Conservation (phyloP, 1,140 invertebrate species). For the Drosophila kanapiae region DNA sequence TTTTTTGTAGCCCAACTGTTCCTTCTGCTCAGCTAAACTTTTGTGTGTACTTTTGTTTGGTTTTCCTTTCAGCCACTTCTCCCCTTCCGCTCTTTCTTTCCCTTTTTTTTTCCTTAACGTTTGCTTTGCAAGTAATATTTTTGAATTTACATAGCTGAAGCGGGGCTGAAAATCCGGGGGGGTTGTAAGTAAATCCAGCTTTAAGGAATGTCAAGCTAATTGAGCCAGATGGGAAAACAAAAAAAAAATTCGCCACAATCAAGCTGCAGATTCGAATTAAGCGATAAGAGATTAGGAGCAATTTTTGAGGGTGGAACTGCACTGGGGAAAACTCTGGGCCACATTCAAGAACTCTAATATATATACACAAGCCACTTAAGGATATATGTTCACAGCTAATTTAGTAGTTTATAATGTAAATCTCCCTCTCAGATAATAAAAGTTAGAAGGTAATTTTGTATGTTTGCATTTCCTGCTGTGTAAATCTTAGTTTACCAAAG, state of each 20-base stretch:
- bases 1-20: slow-evolving; percentile 37
- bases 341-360: too few relatives aligned
- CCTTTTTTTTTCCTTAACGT: slow-evolving; percentile 27
- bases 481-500: not conserved
- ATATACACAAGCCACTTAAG: too few relatives aligned
- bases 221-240: slow-evolving; percentile 7
- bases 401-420: too few relatives aligned
- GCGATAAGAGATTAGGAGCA: not conserved
- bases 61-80: slow-evolving; percentile 53
- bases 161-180: not conserved
- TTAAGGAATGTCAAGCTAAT: slow-evolving; percentile 36
- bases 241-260: not conserved
- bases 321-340: not conserved
- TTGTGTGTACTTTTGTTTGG: slow-evolving; percentile 77
- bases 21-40: slow-evolving; percentile 50
- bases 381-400: too few relatives aligned
- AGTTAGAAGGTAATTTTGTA: too few relatives aligned
- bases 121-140: slow-evolving; percentile 61
- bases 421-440: too few relatives aligned
- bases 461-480: not conserved
- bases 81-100: not conserved
- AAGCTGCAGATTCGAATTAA: not conserved
- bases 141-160: slow-evolving; percentile 47
- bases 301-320: not conserved
- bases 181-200: slow-evolving; percentile 7